Evolutionary conservation across 1,140 invertebrate species (phyloP), one percentile per base, ranked within the genome.

Genomic region (Linepithema humile): DNA sequence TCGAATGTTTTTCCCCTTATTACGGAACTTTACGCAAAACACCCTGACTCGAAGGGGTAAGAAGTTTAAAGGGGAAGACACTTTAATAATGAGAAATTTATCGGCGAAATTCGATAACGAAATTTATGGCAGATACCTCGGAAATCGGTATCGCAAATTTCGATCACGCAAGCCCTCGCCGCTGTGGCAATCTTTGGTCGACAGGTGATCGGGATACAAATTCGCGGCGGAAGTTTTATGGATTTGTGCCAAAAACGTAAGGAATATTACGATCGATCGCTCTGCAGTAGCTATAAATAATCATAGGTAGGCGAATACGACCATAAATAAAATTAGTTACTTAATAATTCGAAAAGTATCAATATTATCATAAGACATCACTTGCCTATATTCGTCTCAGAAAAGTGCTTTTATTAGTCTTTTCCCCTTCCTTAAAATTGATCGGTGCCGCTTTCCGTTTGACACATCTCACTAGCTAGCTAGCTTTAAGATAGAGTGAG

Each of bases 51-150:
- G 45, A 48, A 75, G 73, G 35, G 40, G 17, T 1, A 10, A 48
- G 57, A 64, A 62, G 57, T 26, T 73, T 23, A 29, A 35, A 75
- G n/a, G 40, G 29, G 6, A 3, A 32, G 29, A 9, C 48, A 64
- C 17, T 32, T n/a, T 50, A 65, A 64, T 38, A 26, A 17, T n/a
- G 59, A 38, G 59, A 77, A 50, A 43, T 77, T 77, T 65, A 45
- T 32, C 29, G 57, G 57, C 7, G 20, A 35, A 20, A 35, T 17
- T 20, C 35, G 29, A 62, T 75, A 48, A 35, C 6, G 26, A 50
- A 48, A 35, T 77, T 77, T 38, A 26, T 23, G 12, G n/a, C 15
- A 9, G 40, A 38, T 50, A 64, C 23, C 38, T 60, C 40, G 40
- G 57, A 62, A 48, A 62, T 35, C 26, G 57, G 12, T 62, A 64